Percentiles rank a stretch among this genome's conserved stretches.
phyloP scores from a whole-genome alignment of 2,113 vertebrate species.

The Callocephalon fimbriatum region DNA sequence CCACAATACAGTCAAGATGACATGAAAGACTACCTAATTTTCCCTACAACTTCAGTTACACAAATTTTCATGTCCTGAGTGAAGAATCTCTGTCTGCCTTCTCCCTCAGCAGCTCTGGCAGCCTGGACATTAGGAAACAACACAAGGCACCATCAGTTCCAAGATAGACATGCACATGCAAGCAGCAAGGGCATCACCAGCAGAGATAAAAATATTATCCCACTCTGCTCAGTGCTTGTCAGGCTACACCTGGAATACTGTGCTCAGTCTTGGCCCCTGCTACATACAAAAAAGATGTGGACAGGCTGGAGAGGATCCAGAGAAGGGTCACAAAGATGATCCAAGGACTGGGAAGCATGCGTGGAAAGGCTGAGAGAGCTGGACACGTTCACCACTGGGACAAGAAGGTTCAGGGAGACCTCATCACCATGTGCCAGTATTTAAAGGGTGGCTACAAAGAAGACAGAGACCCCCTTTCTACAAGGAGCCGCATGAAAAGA shows the following conservation, averaged over 20 bases:
- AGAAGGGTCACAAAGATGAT: neutral
- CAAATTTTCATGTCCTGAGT: slow-evolving; percentile 88
- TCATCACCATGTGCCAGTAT: neutral
- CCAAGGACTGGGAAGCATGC: neutral
- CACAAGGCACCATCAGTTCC: slow-evolving; percentile 19
- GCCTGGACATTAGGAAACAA: slow-evolving; percentile 77
- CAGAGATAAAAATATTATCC: neutral
- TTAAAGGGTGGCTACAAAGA: neutral
- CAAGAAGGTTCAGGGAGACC: neutral
- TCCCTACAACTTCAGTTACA: too few species aligned
- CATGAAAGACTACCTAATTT: too few species aligned
- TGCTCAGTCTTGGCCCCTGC: neutral
- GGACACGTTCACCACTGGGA: neutral
- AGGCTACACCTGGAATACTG: neutral
- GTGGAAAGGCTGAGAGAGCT: neutral
- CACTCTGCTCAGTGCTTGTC: neutral
- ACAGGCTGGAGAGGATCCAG: neutral
- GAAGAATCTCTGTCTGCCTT: slow-evolving; percentile 90
- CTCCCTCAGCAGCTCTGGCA: slow-evolving; percentile 85
- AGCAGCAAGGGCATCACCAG: neutral
- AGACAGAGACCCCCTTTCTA: neutral
- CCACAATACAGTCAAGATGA: too few species aligned
- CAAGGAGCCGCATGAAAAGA: neutral
- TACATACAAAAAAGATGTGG: neutral
- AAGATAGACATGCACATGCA: neutral